Evolutionary conservation across 1,140 invertebrate species (phyloP), one percentile per base, ranked within the genome.

Genomic region (Drosophila mauritiana): DNA sequence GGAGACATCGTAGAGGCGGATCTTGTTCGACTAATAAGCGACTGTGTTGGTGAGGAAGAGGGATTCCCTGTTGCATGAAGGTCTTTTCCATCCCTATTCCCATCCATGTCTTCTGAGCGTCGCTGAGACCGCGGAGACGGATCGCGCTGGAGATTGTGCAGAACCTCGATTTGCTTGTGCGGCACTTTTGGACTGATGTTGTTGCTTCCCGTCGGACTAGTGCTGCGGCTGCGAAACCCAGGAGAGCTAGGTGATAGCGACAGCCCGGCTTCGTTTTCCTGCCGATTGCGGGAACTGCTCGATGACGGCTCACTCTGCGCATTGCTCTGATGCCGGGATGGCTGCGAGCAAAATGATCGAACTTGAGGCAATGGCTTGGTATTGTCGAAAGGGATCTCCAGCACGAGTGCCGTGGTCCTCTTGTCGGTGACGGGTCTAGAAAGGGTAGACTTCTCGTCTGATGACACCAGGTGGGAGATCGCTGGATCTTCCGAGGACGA

Each of bases 81-180:
- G 10, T 31, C 1, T 8, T 17, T 20, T 4, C 3, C 37, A 27
- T 51, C 37, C 1, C 46, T n/a, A 15, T 13, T 7, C 20, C 4
- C 43, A 7, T 12, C 40, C 42, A 46, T 27, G 25, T 68, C 68
- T 0, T 80, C 65, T 0, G 17, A 58, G 10, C 64, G 76, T 6
- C 72, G 48, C 10, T 67, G 20, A 0, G 92, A 90, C 7, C 92
- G 86, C 0, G 94, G 94, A 4, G 93, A 94, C 0, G 93, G 93
- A 88, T 94, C 83, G 0, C 93, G 78, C 74, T 94, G 94, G 42
- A 95, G 91, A 81, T 95, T 95, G 73, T 95, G 94, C 13, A 95
- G 90, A 4, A 95, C 93, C 78, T 95, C 94, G 8, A 95, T 94
- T 84, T 94, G 93, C 53, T 94, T 94, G 74, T 95, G 94, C 13